phyloP scores from a whole-genome alignment of 2,797 vertebrate genomes.

The Falco rusticolus region DNA sequence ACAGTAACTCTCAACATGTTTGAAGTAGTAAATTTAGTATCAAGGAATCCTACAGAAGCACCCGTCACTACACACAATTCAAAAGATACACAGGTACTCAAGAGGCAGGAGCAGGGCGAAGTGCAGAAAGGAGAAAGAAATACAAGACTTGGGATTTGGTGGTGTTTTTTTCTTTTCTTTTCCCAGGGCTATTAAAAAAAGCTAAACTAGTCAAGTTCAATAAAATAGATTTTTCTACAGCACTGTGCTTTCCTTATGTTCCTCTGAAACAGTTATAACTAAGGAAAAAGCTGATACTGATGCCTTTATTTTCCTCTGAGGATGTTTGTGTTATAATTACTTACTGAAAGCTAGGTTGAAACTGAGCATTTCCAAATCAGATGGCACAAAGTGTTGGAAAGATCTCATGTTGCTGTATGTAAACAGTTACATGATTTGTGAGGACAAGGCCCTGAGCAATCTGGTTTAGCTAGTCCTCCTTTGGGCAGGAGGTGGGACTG shows the following conservation, averaged over 20 bases:
- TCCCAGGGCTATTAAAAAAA: neutral
- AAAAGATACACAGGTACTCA: neutral
- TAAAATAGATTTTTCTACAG: neutral
- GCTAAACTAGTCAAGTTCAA: neutral
- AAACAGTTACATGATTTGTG: neutral
- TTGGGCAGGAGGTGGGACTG: neutral
- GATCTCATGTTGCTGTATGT: neutral
- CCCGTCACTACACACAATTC: neutral
- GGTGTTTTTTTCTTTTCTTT: neutral
- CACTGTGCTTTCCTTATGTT: neutral
- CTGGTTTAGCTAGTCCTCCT: neutral
- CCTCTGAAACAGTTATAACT: neutral
- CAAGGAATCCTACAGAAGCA: neutral
- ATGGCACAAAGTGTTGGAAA: neutral
- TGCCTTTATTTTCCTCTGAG: neutral
- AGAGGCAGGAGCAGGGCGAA: neutral
- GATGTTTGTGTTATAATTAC: neutral
- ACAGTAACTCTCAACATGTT: neutral
- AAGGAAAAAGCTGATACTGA: neutral
- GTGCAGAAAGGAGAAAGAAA: accelerated
- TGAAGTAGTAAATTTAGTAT: neutral
- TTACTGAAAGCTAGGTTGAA: neutral
- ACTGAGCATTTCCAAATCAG: neutral
- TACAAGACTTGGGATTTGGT: accelerated
- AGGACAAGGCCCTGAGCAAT: neutral